Base-by-base conservation (phyloP, 1,140 invertebrate species). In the Halictus rubicundus region DNA sequence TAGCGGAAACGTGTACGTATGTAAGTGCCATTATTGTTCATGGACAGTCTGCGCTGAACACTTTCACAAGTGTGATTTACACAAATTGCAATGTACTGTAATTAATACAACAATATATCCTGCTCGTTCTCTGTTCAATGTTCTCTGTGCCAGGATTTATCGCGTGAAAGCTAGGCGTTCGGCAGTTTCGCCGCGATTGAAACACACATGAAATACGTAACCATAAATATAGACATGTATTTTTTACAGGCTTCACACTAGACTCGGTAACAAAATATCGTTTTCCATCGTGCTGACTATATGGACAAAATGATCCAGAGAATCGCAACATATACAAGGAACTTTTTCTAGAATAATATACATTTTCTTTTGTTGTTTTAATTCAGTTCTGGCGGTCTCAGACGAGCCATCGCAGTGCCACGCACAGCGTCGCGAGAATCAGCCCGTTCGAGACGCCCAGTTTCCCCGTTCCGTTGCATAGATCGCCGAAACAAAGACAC, bases 401-500 rank as follows among this genome's bases (percentile, higher is more conserved):
- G 59, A 78, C 14, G 12, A 80, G 68, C 84, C 84, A 83, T 25
- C 74, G 77, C n/a, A 69, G 8, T 52, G 72, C 42, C 37, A n/a
- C 25, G 9, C 32, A 23, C 25, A 65, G 12, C 49, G 57, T 68
- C 2, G 39, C 25, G 19, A 80, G 16, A 37, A 85, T 68, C 64
- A 83, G 59, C 5, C 70, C 39, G 25, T 27, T 72, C n/a, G 80
- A 27, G 21, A 68, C 16, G 2, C 27, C 68, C 59, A 39, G 21
- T 57, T 49, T 86, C 39, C 70, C 65, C 0, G 85, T 79, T 23
- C 86, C 88, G 90, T 98, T 98, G 89, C 97, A 98, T 21, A 98
- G 93, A 91, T 98, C 97, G n/a, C 98, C 98, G 87, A 95, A 95
- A 89, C 98, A 98, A 88, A 98, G 97, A 90, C 98, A 98, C 96